Percentiles rank a stretch among this genome's conserved stretches.
Conservation (phyloP, 2,797 vertebrate genomes). For the Clarias fuscus region DNA sequence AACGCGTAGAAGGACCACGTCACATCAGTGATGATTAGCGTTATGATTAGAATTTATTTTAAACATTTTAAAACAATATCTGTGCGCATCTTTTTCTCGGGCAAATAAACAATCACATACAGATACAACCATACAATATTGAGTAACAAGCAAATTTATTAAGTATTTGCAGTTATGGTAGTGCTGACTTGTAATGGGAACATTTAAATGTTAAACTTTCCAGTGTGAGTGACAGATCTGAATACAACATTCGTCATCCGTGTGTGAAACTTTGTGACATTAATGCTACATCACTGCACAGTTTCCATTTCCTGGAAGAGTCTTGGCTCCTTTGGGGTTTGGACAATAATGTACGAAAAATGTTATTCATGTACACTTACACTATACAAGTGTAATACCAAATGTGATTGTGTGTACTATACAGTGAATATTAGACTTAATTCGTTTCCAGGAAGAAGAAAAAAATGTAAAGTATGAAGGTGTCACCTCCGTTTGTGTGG, state of each 20-base stretch:
- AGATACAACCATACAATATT: not conserved
- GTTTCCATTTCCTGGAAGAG: constrained; percentile 9
- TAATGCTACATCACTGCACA: constrained; percentile 15
- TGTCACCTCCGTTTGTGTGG: constrained; percentile 6
- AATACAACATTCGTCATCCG: not conserved
- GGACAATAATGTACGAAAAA: constrained; percentile 4
- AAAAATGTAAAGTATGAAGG: constrained; percentile 2
- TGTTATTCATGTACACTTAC: constrained; percentile 13
- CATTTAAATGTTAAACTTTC: not conserved
- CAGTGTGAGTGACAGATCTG: not conserved
- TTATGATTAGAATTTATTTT: constrained; percentile 24
- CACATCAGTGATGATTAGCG: not conserved
- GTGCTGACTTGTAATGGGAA: not conserved
- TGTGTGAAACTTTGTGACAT: not conserved
- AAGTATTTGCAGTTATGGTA: not conserved
- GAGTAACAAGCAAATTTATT: not conserved
- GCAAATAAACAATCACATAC: not conserved
- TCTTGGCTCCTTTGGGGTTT: not conserved
- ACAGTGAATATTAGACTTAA: constrained; percentile 28
- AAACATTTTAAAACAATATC: not conserved
- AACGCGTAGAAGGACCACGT: not conserved
- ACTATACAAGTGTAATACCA: constrained; percentile 9
- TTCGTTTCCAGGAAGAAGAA: constrained; percentile 1
- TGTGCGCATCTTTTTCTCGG: not conserved
- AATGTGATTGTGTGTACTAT: constrained; percentile 5